Evolutionary conservation across 2,888 invertebrate species (phyloP).

Genomic region (Sympetrum striolatum): DNA sequence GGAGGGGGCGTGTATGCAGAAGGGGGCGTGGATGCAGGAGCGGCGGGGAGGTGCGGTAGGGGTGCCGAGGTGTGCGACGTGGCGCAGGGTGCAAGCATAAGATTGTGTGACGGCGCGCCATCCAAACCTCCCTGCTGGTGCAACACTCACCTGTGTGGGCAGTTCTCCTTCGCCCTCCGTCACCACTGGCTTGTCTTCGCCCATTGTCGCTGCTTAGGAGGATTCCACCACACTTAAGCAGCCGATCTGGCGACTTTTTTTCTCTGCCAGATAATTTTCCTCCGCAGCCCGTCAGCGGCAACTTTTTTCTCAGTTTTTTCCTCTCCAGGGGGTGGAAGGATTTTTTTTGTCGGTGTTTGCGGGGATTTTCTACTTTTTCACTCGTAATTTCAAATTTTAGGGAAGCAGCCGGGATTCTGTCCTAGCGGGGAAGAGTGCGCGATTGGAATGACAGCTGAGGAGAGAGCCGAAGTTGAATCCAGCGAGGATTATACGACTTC

Average conservation of each 20-base stretch:
- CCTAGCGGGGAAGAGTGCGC: not conserved
- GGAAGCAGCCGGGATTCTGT: not conserved
- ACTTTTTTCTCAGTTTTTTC: not conserved
- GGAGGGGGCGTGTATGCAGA: not conserved
- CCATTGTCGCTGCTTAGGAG: not conserved
- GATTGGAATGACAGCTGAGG: conserved; percentile 7
- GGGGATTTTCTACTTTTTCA: not conserved
- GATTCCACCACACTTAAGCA: not conserved
- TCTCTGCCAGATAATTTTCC: not conserved
- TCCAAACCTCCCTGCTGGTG: not conserved
- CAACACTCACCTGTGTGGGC: conserved; percentile 15
- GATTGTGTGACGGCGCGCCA: not conserved
- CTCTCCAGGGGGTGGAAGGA: not conserved
- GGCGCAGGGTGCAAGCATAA: not conserved
- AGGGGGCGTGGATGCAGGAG: not conserved
- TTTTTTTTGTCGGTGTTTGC: not conserved
- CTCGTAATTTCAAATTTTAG: not conserved
- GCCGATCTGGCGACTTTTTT: not conserved
- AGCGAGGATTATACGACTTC: not conserved
- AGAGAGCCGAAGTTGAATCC: not conserved
- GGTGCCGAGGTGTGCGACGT: not conserved
- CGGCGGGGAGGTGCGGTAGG: not conserved
- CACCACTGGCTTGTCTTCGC: not conserved
- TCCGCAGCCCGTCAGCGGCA: no score
- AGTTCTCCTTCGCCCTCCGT: not conserved